Evolutionary conservation across 2,888 invertebrate species (phyloP).

Genomic region (Anaspis maculata): DNA sequence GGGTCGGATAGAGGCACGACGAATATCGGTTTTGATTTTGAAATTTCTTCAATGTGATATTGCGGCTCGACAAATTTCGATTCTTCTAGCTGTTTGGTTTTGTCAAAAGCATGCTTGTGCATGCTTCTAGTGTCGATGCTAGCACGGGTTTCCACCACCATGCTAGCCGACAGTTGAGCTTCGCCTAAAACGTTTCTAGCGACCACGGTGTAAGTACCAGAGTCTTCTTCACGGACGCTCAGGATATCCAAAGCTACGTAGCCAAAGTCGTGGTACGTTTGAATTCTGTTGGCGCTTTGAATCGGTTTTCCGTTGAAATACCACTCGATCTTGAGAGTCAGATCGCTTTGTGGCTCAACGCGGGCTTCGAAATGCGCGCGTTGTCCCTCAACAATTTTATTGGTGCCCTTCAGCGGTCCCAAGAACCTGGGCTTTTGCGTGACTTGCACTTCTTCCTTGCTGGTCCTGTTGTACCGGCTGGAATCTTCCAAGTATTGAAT

Average conservation of each 20-base stretch:
- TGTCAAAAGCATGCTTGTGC: slow-evolving; percentile 78
- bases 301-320: slow-evolving; percentile 91
- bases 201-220: slow-evolving; percentile 87
- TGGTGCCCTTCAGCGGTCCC: slow-evolving; percentile 85
- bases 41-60: slow-evolving; percentile 85
- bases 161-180: slow-evolving; percentile 72
- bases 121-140: slow-evolving; percentile 85
- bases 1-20: slow-evolving; percentile 82
- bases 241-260: slow-evolving; percentile 93
- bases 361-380: slow-evolving; percentile 91
- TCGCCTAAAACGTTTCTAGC: slow-evolving; percentile 88
- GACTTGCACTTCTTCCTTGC: slow-evolving; percentile 62
- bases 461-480: slow-evolving; percentile 57
- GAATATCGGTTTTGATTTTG: slow-evolving; percentile 91
- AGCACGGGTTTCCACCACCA: slow-evolving; percentile 83
- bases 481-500: slow-evolving; percentile 85
- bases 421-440: slow-evolving; percentile 80
- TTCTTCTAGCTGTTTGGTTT: slow-evolving; percentile 79
- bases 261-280: slow-evolving; percentile 93
- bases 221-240: slow-evolving; percentile 85
- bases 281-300: slow-evolving; percentile 82
- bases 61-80: slow-evolving; percentile 79
- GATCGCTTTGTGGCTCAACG: slow-evolving; percentile 90
- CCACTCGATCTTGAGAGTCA: slow-evolving; percentile 92
- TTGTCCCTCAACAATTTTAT: slow-evolving; percentile 87